Evolutionary conservation across 1,140 invertebrate genomes (phyloP).

Genomic region (Aphelinus certus): DNA sequence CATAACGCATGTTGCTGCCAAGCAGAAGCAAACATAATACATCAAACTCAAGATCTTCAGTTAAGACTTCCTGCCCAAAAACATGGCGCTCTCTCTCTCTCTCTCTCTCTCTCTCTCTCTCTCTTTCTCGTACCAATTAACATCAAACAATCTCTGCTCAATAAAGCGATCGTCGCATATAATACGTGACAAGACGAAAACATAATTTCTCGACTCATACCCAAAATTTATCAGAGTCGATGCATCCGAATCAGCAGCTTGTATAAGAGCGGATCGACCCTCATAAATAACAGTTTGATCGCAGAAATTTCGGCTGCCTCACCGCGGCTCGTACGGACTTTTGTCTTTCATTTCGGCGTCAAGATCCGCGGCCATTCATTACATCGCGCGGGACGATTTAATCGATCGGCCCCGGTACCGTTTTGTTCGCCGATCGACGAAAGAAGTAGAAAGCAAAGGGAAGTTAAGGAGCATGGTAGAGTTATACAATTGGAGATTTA

Average conservation of each 20-base stretch:
- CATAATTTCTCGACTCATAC: background rate
- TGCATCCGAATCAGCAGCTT: background rate
- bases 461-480: background rate
- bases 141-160: background rate
- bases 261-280: background rate
- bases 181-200: background rate
- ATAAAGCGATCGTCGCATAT: conserved; percentile 8
- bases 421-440: conserved; percentile 15
- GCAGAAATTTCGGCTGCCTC: conserved; percentile 9
- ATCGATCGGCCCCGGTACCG: conserved; percentile 10
- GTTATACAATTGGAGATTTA: background rate
- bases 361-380: conserved; percentile 6
- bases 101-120: no score
- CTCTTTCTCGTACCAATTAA: no score
- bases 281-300: conserved; percentile 32
- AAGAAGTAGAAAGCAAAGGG: background rate
- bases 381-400: conserved; percentile 13
- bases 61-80: no score
- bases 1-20: no score
- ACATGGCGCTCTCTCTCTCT: no score
- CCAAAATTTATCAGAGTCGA: conserved; percentile 16
- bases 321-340: background rate
- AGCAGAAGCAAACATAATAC: no score
- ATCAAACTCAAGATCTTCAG: no score
- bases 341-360: background rate